Percentiles rank a stretch among this genome's conserved stretches.
phyloP scores from a whole-genome alignment of 2,113 vertebrate species.

The Reinhardtius hippoglossoides region DNA sequence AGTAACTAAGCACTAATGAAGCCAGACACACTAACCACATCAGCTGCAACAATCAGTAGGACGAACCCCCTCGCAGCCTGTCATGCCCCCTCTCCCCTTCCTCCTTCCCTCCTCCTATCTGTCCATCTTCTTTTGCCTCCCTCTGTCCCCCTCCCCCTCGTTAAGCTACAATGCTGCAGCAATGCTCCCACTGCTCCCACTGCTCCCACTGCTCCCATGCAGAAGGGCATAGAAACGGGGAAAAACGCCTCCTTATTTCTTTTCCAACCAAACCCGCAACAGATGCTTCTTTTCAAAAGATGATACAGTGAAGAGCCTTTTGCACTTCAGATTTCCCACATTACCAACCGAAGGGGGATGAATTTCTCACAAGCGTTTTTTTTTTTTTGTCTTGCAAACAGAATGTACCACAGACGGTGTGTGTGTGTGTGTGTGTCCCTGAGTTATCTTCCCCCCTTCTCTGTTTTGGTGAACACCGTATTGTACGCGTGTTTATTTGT shows the following conservation, averaged over 20 bases:
- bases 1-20: slow-evolving; percentile 70
- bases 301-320: slow-evolving; percentile 35
- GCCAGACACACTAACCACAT: slow-evolving; percentile 58
- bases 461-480: slow-evolving; percentile 15
- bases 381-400: slow-evolving; percentile 23
- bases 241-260: slow-evolving; percentile 26
- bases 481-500: slow-evolving; percentile 25
- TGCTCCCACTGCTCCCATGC: slow-evolving; percentile 36
- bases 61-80: slow-evolving; percentile 35
- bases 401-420: slow-evolving; percentile 32
- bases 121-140: slow-evolving; percentile 37
- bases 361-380: slow-evolving; percentile 4
- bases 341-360: slow-evolving; percentile 26
- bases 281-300: slow-evolving; percentile 67
- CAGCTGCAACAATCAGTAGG: slow-evolving; percentile 60
- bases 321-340: slow-evolving; percentile 43
- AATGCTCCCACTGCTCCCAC: slow-evolving; percentile 39
- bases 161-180: slow-evolving; percentile 35
- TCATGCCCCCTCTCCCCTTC: slow-evolving; percentile 24
- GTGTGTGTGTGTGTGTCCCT: slow-evolving; percentile 6
- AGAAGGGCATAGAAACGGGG: slow-evolving; percentile 7
- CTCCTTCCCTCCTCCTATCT: slow-evolving; percentile 32
- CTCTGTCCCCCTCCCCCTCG: slow-evolving; percentile 4
- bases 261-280: slow-evolving; percentile 39
- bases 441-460: slow-evolving; percentile 12